These are phyloP conservation scores for Catamblyrhynchus diadema DNA, from an alignment of 2,797 vertebrate species.

Conservation along the genomic window DNA sequence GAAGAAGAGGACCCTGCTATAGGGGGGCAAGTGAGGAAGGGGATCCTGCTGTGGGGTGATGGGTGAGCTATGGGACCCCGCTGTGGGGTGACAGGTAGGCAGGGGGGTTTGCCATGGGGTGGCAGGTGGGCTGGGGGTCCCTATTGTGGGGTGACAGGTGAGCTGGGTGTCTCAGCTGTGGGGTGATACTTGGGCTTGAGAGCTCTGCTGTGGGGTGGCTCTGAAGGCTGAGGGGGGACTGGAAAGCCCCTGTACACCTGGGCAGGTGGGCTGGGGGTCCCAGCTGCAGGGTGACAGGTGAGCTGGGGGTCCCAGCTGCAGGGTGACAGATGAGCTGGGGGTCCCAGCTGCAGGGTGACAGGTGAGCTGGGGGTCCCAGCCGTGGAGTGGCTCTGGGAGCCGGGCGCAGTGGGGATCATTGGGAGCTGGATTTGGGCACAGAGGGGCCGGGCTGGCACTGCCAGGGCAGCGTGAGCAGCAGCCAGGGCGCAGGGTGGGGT, in stretches of 20 bases:
- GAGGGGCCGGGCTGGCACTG: background rate
- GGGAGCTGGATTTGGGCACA: background rate
- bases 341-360: background rate
- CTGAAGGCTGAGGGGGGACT: background rate
- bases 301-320: too few relatives aligned
- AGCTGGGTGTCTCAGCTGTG: background rate
- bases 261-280: background rate
- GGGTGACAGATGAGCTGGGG: background rate
- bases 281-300: background rate
- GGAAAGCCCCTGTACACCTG: background rate
- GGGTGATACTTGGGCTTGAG: background rate
- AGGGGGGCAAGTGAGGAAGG: too few relatives aligned
- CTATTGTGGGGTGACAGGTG: background rate
- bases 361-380: background rate
- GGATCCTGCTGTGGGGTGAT: too few relatives aligned
- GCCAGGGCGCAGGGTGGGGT: background rate
- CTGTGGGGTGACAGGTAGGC: background rate
- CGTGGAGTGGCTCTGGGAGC: background rate
- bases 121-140: background rate
- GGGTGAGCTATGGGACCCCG: too few relatives aligned
- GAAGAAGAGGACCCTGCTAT: fast-evolving
- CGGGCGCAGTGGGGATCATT: background rate
- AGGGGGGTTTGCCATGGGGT: background rate
- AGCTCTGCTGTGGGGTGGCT: background rate
- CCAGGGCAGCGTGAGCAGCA: background rate